Percentiles rank a stretch among this genome's conserved stretches.
Evolutionary conservation across 1,140 invertebrate species (phyloP).

Genomic region (Latrodectus geometricus): DNA sequence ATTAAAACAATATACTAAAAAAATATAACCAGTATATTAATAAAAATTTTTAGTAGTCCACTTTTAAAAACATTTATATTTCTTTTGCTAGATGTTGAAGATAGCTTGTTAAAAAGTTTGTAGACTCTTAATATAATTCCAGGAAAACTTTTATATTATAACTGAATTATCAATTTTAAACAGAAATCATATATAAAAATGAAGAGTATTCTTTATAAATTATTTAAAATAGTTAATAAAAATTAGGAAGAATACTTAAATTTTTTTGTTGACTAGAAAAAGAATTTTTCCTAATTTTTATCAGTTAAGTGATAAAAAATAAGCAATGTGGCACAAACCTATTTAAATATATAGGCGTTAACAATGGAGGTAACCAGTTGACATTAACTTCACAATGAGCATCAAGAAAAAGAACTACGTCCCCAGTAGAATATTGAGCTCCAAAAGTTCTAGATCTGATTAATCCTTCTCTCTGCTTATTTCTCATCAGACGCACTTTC

Average conservation of each 20-base stretch:
- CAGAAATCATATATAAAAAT: not conserved
- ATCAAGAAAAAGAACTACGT: conserved; percentile 98
- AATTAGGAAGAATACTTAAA: too few relatives aligned
- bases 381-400: conserved; percentile 88
- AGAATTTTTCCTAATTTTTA: not conserved
- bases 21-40: too few relatives aligned
- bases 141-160: too few relatives aligned
- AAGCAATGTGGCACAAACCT: conserved; percentile 70
- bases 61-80: too few relatives aligned
- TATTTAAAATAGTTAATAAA: not conserved
- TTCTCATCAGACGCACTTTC: conserved; percentile 89
- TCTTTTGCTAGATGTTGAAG: too few relatives aligned
- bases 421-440: conserved; percentile 91
- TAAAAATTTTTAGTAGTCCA: too few relatives aligned
- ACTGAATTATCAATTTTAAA: too few relatives aligned
- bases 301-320: not conserved
- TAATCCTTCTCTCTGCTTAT: conserved; percentile 87
- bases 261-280: too few relatives aligned
- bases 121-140: too few relatives aligned
- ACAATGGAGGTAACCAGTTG: conserved; percentile 96
- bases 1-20: too few relatives aligned
- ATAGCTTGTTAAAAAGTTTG: too few relatives aligned
- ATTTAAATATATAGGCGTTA: conserved; percentile 92
- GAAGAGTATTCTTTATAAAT: not conserved
- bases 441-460: conserved; percentile 92